A percentile compares a stretch with the other conserved stretches of the same genome.
Evolutionary conservation across 2,797 vertebrate genomes (phyloP).

Genomic region (Champsocephalus gunnari): DNA sequence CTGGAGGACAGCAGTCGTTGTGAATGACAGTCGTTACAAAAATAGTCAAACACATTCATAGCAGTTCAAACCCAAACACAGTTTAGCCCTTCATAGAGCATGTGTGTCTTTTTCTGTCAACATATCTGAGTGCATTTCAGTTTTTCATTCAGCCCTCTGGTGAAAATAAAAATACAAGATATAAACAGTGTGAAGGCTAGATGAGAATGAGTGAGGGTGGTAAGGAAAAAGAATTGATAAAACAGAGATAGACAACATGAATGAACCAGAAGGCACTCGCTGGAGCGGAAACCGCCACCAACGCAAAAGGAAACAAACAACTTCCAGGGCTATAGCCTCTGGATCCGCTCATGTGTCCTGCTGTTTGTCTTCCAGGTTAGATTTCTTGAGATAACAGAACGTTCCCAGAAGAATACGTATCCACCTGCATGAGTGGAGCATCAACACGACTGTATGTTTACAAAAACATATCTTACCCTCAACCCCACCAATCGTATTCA

Average conservation of each 20-base stretch:
- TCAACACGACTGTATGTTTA: too few relatives aligned
- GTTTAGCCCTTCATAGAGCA: conserved; percentile 20
- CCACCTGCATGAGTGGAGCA: background rate
- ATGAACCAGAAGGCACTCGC: background rate
- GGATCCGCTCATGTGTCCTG: background rate
- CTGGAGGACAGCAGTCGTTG: conserved; percentile 59
- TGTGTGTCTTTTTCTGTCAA: background rate
- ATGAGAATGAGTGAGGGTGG: background rate
- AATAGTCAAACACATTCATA: conserved; percentile 49
- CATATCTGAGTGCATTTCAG: conserved; percentile 22
- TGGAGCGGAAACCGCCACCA: conserved; percentile 33
- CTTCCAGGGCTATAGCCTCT: background rate
- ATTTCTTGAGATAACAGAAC: conserved; percentile 13
- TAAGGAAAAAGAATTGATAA: conserved; percentile 5
- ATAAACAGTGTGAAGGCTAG: background rate
- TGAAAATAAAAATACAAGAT: background rate
- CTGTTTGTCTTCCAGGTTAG: conserved; percentile 27
- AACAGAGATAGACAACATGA: conserved; percentile 18
- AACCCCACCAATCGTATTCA: background rate
- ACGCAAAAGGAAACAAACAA: background rate
- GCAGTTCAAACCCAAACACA: conserved; percentile 34
- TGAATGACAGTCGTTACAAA: conserved; percentile 62
- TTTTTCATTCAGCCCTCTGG: conserved; percentile 29
- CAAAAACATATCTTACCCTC: background rate
- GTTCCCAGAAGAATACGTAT: background rate